A percentile compares a stretch with the other conserved stretches of the same genome.
Evolutionary conservation across 2,797 vertebrate genomes (phyloP).

Genomic region (Menidia menidia): DNA sequence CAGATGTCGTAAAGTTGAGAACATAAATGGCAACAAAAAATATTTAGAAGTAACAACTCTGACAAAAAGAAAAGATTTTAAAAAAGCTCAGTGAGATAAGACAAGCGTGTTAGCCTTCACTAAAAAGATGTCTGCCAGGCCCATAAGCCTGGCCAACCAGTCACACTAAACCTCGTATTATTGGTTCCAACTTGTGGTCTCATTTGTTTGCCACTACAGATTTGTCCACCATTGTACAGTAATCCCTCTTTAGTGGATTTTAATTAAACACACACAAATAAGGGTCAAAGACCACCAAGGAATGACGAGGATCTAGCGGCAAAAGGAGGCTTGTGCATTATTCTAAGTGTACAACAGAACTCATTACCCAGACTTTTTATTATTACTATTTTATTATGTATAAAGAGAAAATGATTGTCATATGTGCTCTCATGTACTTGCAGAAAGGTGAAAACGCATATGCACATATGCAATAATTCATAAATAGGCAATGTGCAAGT

Average conservation of each 20-base stretch:
- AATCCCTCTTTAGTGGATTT: constrained; percentile 66
- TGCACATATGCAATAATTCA: constrained; percentile 11
- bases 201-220: constrained; percentile 42
- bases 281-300: constrained; percentile 40
- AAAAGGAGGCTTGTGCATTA: constrained; percentile 10
- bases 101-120: constrained; percentile 13
- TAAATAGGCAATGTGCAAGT: constrained; percentile 9
- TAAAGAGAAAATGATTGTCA: too few species aligned
- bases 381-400: too few species aligned
- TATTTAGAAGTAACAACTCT: too few species aligned
- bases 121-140: not conserved
- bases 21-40: too few species aligned
- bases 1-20: too few species aligned
- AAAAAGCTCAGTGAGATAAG: not conserved
- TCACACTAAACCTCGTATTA: constrained; percentile 38
- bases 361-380: constrained; percentile 24
- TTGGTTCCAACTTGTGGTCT: constrained; percentile 35
- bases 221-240: constrained; percentile 38
- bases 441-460: not conserved
- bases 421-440: constrained; percentile 16
- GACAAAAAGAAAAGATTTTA: too few species aligned
- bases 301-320: constrained; percentile 3
- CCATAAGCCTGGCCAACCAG: constrained; percentile 15
- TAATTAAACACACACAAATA: constrained; percentile 70
- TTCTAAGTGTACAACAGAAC: constrained; percentile 34